Evolutionary conservation across 2,888 invertebrate genomes (phyloP).

Genomic region (Athripsodes cinereus): DNA sequence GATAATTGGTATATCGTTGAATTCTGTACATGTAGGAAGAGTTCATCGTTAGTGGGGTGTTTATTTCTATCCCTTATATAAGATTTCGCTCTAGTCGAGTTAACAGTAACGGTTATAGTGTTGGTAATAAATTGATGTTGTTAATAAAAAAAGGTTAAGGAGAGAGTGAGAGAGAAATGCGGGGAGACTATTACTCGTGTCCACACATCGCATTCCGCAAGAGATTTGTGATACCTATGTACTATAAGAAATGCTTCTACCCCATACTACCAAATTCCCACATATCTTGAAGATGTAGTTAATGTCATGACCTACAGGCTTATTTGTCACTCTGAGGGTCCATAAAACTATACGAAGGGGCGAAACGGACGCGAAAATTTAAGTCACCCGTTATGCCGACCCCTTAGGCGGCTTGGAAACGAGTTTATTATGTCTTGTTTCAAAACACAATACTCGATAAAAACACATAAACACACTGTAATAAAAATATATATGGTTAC

Average conservation of each 20-base stretch:
- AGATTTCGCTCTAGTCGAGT: too few species aligned
- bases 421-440: too few species aligned
- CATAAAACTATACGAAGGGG: slow-evolving; percentile 20
- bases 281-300: slow-evolving; percentile 22
- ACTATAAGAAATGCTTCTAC: not conserved
- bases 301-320: slow-evolving; percentile 27
- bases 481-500: too few species aligned
- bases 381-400: not conserved
- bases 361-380: slow-evolving; percentile 1
- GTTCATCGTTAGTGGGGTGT: too few species aligned
- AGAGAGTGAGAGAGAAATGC: too few species aligned
- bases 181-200: slow-evolving; percentile 4
- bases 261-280: not conserved
- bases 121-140: not conserved
- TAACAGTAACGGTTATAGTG: not conserved
- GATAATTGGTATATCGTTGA: too few species aligned
- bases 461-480: too few species aligned
- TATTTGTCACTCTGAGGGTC: slow-evolving; percentile 27
- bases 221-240: slow-evolving; percentile 9
- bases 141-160: not conserved
- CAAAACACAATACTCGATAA: too few species aligned
- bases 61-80: too few species aligned
- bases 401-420: not conserved
- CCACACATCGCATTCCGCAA: slow-evolving; percentile 11
- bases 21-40: too few species aligned